Evolutionary conservation across 1,140 invertebrate species (phyloP).

Genomic region (Lamellibrachia luymesi): DNA sequence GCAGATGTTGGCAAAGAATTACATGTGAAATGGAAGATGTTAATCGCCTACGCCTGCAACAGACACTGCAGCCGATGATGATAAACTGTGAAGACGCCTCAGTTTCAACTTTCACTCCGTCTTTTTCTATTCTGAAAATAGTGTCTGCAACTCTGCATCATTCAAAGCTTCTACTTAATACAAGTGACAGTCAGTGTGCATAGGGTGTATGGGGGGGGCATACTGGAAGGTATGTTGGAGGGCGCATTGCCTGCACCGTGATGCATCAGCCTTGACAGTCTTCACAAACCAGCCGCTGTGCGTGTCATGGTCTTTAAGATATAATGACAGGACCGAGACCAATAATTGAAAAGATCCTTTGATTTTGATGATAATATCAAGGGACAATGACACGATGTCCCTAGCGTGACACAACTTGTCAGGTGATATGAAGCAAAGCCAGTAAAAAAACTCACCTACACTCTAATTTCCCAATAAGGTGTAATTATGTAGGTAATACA

Average conservation of each 20-base stretch:
- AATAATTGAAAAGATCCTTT: background rate
- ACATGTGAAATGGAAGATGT: no score
- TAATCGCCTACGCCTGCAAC: no score
- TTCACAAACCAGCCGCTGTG: background rate
- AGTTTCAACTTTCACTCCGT: background rate
- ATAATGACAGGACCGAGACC: background rate
- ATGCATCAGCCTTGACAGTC: background rate
- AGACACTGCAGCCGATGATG: no score
- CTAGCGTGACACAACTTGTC: background rate
- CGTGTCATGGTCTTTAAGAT: background rate
- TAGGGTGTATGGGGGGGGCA: background rate
- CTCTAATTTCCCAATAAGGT: background rate
- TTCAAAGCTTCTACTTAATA: background rate
- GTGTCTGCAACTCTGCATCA: background rate
- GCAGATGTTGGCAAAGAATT: no score
- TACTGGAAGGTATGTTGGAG: background rate
- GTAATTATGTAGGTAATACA: background rate
- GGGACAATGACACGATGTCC: background rate
- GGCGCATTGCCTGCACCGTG: background rate
- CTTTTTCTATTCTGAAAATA: background rate
- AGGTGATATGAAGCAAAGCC: background rate
- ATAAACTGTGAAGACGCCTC: background rate
- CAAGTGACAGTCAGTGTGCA: background rate
- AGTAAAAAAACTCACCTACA: background rate
- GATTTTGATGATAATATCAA: background rate